Base-by-base conservation (phyloP, 1,140 invertebrate species). In the Leguminivora glycinivorella region DNA sequence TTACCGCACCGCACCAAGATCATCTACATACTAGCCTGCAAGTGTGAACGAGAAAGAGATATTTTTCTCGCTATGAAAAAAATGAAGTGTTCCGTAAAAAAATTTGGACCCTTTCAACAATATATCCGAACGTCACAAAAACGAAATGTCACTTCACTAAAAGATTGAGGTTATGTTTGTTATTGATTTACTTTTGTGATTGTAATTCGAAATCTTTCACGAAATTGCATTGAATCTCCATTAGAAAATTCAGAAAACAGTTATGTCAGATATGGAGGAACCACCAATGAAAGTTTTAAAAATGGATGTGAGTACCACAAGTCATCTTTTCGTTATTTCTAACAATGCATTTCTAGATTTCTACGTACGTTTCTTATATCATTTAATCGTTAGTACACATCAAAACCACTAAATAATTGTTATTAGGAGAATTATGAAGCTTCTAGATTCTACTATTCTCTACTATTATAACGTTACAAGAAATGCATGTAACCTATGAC, bases 251-350 rank as follows among this genome's bases (percentile, higher is more conserved):
- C 7, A 9, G 0, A 52, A 52, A 7, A 52, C 17, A 7, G 17
- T 52, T 9, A 83, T 81, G 79, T 81, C 81, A 19, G 81, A 83
- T 25, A 25, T 73, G 26, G 81, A 83, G 70, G 81, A 83, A 72
- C 81, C 81, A n/a, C 78, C 77, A 12, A 76, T 76, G n/a, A 83
- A 83, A 73, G 69, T 83, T 7, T 72, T 70, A 2, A 83, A 83
- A 72, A 67, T 67, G 31, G 80, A 82, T 66, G 80, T 80, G 69
- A 56, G 73, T 73, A 63, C 19, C 14, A 17, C 17, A n/a, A 22
- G 4, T 52, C 5, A 6, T 38, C 12, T 38, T 19, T 22, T 22
- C 19, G 47, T 22, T 7, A 52, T 9, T n/a, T 52, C 19, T 1
- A 68, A 29, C n/a, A 12, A 17, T 67, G 12, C 10, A 68, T 24